A percentile compares a stretch with the other conserved stretches of the same genome.
These are phyloP conservation scores for Yponomeuta malinellus DNA, from an alignment of 2,888 invertebrate species.

Conservation along the genomic window DNA sequence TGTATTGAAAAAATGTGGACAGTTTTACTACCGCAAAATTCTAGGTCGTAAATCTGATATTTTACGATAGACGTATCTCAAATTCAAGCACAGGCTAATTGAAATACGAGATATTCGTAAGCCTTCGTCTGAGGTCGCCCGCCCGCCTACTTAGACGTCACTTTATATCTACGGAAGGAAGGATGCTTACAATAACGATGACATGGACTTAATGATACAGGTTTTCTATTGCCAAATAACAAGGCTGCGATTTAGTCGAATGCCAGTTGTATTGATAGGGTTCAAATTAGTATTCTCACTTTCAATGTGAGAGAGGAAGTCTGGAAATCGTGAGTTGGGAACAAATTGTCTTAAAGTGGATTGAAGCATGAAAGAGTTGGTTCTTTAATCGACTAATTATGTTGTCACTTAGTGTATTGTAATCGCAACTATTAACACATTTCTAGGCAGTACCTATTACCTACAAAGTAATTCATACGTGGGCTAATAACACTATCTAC, in stretches of 20 bases:
- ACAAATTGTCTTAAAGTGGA: not conserved
- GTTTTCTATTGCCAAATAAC: not conserved
- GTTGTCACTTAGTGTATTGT: not conserved
- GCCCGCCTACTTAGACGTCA: conserved; percentile 4
- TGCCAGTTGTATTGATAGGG: not conserved
- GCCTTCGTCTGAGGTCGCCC: conserved; percentile 10
- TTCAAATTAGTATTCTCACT: conserved; percentile 5
- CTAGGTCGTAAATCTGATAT: conserved; percentile 14
- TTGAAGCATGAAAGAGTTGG: not conserved
- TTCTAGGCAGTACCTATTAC: too few relatives aligned
- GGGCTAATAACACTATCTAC: too few relatives aligned
- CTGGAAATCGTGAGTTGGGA: conserved; percentile 5
- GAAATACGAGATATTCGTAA: conserved; percentile 22
- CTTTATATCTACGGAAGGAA: conserved; percentile 6
- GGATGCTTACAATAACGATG: not conserved
- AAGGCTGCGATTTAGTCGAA: not conserved
- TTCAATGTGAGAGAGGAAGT: conserved; percentile 8
- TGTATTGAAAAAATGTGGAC: not conserved
- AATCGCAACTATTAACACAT: not conserved
- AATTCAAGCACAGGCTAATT: conserved; percentile 27
- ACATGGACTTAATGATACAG: not conserved
- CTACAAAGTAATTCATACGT: too few relatives aligned
- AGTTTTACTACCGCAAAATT: conserved; percentile 9
- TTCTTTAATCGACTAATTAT: not conserved
- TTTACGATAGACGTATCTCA: conserved; percentile 22